Percentiles rank a stretch among this genome's conserved stretches.
Conservation (phyloP, 2,113 vertebrate species). For the Maccullochella peelii region DNA sequence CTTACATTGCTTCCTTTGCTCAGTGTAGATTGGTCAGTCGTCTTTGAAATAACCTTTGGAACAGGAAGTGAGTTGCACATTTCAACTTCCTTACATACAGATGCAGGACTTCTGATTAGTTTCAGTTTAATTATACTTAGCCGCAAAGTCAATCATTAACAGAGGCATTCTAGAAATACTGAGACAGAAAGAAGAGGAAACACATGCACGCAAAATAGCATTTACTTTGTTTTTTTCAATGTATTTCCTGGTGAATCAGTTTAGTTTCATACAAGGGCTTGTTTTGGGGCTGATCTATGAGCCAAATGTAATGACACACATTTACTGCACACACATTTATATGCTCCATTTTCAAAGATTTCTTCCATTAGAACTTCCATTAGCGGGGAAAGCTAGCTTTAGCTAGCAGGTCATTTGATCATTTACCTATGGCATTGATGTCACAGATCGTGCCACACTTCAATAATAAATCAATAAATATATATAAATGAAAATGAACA, state of each 20-base stretch:
- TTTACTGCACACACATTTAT: neutral
- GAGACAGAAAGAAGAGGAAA: neutral
- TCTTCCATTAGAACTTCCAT: neutral
- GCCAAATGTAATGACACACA: neutral
- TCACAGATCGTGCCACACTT: neutral
- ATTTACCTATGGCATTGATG: neutral
- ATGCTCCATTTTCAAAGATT: neutral
- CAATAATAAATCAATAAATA: neutral
- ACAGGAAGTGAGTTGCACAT: conserved; percentile 30
- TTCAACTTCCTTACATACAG: conserved; percentile 33
- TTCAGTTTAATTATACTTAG: neutral
- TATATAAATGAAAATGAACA: neutral
- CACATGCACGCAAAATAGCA: neutral
- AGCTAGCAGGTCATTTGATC: neutral
- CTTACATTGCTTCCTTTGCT: neutral
- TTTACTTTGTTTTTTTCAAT: neutral
- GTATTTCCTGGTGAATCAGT: neutral
- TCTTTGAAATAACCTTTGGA: conserved; percentile 4
- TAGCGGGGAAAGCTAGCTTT: neutral
- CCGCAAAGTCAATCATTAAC: neutral
- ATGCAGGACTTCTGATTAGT: neutral
- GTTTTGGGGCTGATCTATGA: neutral
- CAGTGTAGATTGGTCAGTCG: neutral
- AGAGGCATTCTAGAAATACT: neutral
- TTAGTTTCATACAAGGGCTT: neutral